Evolutionary conservation across 2,797 vertebrate genomes (phyloP).

Genomic region (Mus caroli): DNA sequence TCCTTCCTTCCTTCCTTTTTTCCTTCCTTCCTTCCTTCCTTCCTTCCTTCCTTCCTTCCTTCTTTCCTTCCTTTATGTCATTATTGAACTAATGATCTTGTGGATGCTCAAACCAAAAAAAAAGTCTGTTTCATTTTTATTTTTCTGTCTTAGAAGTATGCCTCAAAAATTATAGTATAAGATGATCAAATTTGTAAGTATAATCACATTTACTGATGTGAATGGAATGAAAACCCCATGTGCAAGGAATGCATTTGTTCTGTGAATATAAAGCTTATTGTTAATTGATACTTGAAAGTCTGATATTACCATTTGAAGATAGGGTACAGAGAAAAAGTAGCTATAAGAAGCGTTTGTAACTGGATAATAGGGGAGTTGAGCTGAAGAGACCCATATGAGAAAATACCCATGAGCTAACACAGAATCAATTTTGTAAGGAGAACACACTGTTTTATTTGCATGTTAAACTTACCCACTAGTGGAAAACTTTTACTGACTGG

Average conservation of each 20-base stretch:
- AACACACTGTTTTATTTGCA: conserved; percentile 53
- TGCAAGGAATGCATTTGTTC: conserved; percentile 38
- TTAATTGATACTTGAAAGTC: conserved; percentile 55
- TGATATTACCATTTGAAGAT: conserved; percentile 47
- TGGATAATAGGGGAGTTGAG: conserved; percentile 43
- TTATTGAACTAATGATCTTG: conserved; percentile 6
- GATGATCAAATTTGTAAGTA: conserved; percentile 42
- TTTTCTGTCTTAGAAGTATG: conserved; percentile 36
- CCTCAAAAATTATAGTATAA: conserved; percentile 59
- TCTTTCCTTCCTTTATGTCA: not conserved
- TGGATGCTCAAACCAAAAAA: not conserved
- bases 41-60: not conserved
- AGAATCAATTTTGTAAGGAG: conserved; percentile 10
- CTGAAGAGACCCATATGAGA: conserved; percentile 28
- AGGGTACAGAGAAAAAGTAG: not conserved
- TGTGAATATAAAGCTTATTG: conserved; percentile 56
- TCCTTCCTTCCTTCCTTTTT: not conserved
- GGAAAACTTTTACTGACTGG: conserved; percentile 53
- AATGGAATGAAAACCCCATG: not conserved
- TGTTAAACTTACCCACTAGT: conserved; percentile 35
- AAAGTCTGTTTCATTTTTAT: not conserved
- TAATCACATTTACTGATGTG: conserved; percentile 58
- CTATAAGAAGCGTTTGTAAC: conserved; percentile 51
- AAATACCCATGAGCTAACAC: conserved; percentile 2
- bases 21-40: not conserved